A percentile compares a stretch with the other conserved stretches of the same genome.
These are phyloP conservation scores for Spodoptera litura DNA, from an alignment of 1,140 invertebrate species.

Conservation along the genomic window DNA sequence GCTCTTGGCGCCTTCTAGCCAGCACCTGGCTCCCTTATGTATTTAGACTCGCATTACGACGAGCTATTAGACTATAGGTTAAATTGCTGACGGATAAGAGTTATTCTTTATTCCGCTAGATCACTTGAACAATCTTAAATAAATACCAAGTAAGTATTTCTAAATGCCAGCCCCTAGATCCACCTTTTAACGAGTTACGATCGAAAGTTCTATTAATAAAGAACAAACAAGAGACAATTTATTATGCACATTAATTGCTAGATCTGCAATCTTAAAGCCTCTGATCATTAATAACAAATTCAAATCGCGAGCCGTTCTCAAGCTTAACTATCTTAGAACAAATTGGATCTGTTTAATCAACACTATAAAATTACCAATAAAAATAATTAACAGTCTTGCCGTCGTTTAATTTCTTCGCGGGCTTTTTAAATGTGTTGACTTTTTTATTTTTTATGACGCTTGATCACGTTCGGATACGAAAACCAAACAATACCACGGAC, in stretches of 20 bases:
- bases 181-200: background rate
- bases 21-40: too few species aligned
- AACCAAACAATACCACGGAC: slow-evolving; percentile 45
- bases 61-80: too few species aligned
- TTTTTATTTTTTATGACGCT: slow-evolving; percentile 12
- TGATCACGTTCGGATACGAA: slow-evolving; percentile 18
- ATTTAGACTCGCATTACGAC: too few species aligned
- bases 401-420: slow-evolving; percentile 6
- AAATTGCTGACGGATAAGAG: too few species aligned
- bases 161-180: too few species aligned
- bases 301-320: background rate
- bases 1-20: too few species aligned
- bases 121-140: too few species aligned
- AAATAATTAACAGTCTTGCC: slow-evolving; percentile 11
- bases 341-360: slow-evolving; percentile 9
- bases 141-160: too few species aligned
- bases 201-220: background rate
- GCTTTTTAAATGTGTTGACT: slow-evolving; percentile 10
- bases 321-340: slow-evolving; percentile 11
- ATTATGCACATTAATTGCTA: background rate
- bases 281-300: slow-evolving; percentile 3
- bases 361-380: slow-evolving; percentile 6
- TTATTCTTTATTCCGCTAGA: too few species aligned
- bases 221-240: background rate
- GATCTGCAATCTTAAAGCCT: background rate